A percentile compares a stretch with the other conserved stretches of the same genome.
phyloP scores from a whole-genome alignment of 1,140 invertebrate genomes.

The Eriosoma lanigerum region DNA sequence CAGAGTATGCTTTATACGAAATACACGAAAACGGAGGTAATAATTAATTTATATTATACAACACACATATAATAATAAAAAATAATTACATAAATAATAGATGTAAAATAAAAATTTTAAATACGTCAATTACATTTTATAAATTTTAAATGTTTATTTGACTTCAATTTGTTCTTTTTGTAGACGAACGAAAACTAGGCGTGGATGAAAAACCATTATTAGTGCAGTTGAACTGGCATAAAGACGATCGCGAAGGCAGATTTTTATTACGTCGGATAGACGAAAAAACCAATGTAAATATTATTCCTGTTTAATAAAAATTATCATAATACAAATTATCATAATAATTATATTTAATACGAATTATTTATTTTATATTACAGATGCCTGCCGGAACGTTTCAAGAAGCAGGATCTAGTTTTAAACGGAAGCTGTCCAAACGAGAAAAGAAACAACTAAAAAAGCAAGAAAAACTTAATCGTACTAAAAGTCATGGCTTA shows the following conservation, averaged over 20 bases:
- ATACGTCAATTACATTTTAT: no score
- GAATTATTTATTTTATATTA: slow-evolving; percentile 54
- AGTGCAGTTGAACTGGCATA: slow-evolving; percentile 99
- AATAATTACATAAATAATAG: neutral
- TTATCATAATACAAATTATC: neutral
- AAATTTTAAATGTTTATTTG: slow-evolving; percentile 11
- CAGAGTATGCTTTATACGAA: slow-evolving; percentile 95
- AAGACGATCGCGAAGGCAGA: slow-evolving; percentile 94
- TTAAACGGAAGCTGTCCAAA: slow-evolving; percentile 93
- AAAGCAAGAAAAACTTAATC: slow-evolving; percentile 90
- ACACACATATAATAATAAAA: neutral
- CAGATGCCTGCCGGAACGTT: slow-evolving; percentile 64
- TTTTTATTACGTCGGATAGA: slow-evolving; percentile 90
- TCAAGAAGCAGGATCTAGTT: slow-evolving; percentile 66
- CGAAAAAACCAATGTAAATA: slow-evolving; percentile 70
- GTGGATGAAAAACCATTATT: slow-evolving; percentile 91
- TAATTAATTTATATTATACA: neutral
- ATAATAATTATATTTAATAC: slow-evolving; percentile 8
- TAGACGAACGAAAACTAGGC: slow-evolving; percentile 86
- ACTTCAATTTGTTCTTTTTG: slow-evolving; percentile 54
- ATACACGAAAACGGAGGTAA: slow-evolving; percentile 91
- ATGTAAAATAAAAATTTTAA: no score
- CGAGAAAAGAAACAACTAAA: slow-evolving; percentile 97
- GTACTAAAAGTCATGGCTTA: slow-evolving; percentile 68
- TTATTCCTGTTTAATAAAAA: neutral